Evolutionary conservation across 30 jellyfish, hydroid and myxozoan species (phyloP).

Genomic region (Aurelia coerulea): DNA sequence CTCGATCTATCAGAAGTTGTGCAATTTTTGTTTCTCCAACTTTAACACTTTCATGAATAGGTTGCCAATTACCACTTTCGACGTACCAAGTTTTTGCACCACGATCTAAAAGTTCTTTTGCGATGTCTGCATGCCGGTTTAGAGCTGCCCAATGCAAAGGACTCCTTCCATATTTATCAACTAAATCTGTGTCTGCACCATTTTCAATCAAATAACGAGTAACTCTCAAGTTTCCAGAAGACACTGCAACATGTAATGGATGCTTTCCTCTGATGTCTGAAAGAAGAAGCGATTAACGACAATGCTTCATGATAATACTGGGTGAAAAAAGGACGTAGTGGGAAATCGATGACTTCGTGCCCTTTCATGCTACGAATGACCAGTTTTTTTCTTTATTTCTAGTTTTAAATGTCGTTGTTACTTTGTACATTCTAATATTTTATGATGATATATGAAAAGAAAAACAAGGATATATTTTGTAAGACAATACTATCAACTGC

Average conservation of each 20-base stretch:
- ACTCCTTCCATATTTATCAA: conserved; percentile 68
- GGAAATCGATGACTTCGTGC: too few species aligned
- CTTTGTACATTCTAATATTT: too few species aligned
- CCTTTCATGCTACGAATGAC: too few species aligned
- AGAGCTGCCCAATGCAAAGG: conserved; percentile 88
- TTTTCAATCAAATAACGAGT: conserved; percentile 47
- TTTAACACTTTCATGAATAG: conserved; percentile 82
- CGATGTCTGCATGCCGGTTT: conserved; percentile 46
- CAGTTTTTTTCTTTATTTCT: too few species aligned
- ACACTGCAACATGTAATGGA: conserved; percentile 65
- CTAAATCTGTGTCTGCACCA: conserved; percentile 41
- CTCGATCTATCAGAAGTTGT: conserved; percentile 52
- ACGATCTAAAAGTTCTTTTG: conserved; percentile 24
- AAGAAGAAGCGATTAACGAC: neutral
- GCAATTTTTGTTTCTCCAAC: conserved; percentile 51
- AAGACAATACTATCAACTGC: too few species aligned
- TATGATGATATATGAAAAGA: too few species aligned
- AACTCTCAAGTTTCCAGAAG: conserved; percentile 48
- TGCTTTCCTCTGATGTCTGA: conserved; percentile 74
- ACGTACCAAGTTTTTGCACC: conserved; percentile 72
- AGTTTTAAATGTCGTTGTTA: too few species aligned
- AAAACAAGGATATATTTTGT: too few species aligned
- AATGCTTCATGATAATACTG: too few species aligned
- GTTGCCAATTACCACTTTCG: conserved; percentile 75
- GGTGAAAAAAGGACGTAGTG: too few species aligned